Evolutionary conservation across 2,797 vertebrate genomes (phyloP).

Genomic region (Cynodonichthys magdalenae): DNA sequence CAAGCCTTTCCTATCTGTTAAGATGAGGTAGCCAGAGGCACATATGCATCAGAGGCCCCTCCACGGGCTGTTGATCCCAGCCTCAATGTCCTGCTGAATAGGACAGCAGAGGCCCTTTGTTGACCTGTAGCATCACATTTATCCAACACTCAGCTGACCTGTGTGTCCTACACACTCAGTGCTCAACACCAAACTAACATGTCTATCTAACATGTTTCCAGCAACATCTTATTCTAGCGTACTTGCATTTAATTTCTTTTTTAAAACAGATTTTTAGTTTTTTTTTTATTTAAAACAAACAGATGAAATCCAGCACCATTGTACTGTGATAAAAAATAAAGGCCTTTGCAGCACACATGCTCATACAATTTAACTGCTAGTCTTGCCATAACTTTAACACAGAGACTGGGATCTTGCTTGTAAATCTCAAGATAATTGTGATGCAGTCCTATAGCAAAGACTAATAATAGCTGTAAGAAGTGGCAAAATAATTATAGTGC

Average conservation of each 20-base stretch:
- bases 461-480: conserved; percentile 3
- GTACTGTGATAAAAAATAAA: neutral
- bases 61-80: conserved; percentile 69
- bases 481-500: neutral
- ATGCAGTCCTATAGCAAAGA: neutral
- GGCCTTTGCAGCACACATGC: neutral
- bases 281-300: too few relatives aligned
- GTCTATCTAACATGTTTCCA: neutral
- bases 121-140: conserved; percentile 78
- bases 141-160: conserved; percentile 61
- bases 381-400: neutral
- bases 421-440: neutral
- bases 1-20: conserved; percentile 74
- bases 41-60: conserved; percentile 68
- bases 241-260: too few relatives aligned
- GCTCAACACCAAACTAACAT: too few relatives aligned
- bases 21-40: conserved; percentile 62
- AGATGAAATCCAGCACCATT: neutral
- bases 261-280: too few relatives aligned
- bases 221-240: too few relatives aligned
- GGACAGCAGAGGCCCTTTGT: conserved; percentile 70
- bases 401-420: conserved; percentile 5
- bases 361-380: neutral
- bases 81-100: conserved; percentile 72
- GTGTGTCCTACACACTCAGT: conserved; percentile 18